Evolutionary conservation across 2,888 invertebrate genomes (phyloP).

Genomic region (Brachycybe producta): DNA sequence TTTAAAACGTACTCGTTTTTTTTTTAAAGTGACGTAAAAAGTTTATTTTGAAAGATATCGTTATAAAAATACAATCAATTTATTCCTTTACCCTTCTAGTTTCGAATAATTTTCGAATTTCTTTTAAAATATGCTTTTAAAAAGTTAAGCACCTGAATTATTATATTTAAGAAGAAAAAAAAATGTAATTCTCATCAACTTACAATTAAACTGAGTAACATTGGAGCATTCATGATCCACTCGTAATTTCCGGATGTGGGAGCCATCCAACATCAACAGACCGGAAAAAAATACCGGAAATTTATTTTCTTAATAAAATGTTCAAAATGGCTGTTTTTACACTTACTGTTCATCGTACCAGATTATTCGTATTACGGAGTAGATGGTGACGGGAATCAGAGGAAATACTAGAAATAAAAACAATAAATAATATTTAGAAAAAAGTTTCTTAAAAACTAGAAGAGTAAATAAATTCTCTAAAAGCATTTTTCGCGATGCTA

Average conservation of each 20-base stretch:
- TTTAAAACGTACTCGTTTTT: conserved; percentile 9
- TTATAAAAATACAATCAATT: no score
- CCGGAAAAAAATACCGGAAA: conserved; percentile 19
- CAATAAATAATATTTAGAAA: neutral
- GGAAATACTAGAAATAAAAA: conserved; percentile 29
- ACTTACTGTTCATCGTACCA: conserved; percentile 29
- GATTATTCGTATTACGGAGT: conserved; percentile 29
- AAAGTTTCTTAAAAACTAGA: no score
- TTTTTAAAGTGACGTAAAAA: no score
- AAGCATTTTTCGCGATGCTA: no score
- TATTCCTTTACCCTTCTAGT: no score
- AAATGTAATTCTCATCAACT: no score
- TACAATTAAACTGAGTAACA: conserved; percentile 32
- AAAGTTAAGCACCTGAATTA: no score
- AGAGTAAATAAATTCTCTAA: no score
- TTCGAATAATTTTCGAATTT: neutral
- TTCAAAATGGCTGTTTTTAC: neutral
- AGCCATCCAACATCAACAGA: conserved; percentile 33
- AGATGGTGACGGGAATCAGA: conserved; percentile 30
- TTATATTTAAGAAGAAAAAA: no score
- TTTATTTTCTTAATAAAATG: neutral
- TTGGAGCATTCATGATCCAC: conserved; percentile 34
- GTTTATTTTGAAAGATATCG: no score
- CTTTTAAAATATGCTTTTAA: no score
- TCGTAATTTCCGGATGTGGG: conserved; percentile 29